Base-by-base conservation (phyloP, 2,797 vertebrate genomes). In the Tokudaia tokunoshimensis region DNA sequence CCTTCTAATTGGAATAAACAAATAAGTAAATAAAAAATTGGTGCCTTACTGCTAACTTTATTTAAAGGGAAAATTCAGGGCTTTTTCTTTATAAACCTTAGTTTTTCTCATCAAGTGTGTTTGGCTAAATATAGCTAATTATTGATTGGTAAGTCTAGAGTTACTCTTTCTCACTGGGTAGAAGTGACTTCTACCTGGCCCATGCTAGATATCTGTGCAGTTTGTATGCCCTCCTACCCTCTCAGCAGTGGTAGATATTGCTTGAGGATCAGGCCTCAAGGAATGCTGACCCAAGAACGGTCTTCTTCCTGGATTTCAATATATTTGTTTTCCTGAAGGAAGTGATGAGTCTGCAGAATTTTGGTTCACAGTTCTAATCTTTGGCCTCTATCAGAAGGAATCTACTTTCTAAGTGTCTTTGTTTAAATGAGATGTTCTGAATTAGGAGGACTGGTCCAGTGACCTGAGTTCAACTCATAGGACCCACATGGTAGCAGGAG, bases 71-170 rank as follows among this genome's bases (percentile, higher is more conserved):
- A 81, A 95, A 94, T 13, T 96, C 87, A 96, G 55, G 47, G 1
- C 24, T 96, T 94, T 93, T 92, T 52, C 79, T 95, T 96, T 96
- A 52, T 92, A 93, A 88, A 91, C n/a, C 15, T 97, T 89, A 67
- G 34, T 89, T 91, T 96, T 96, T 95, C 55, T 91, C 19, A 67
- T 86, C 34, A 91, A 63, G 24, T 82, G 52, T 63, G 0, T 70
- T 10, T n/a, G 29, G 67, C 67, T 96, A 59, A 37, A 92, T 57
- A 87, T 5, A 61, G 12, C 50, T 78, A 34, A 44, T 78, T 85
- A 83, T 92, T 93, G 89, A 82, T 92, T 93, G 89, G 52, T 44
- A 59, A 80, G 47, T 94, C 55, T 89, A 74, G 74, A 44, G 41
- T 92, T 80, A 63, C 63, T 24, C 61, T 75, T 81, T 20, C 47